Percentiles rank a stretch among this genome's conserved stretches.
phyloP scores from a whole-genome alignment of 2,888 invertebrate genomes.

The Dioctria rufipes region DNA sequence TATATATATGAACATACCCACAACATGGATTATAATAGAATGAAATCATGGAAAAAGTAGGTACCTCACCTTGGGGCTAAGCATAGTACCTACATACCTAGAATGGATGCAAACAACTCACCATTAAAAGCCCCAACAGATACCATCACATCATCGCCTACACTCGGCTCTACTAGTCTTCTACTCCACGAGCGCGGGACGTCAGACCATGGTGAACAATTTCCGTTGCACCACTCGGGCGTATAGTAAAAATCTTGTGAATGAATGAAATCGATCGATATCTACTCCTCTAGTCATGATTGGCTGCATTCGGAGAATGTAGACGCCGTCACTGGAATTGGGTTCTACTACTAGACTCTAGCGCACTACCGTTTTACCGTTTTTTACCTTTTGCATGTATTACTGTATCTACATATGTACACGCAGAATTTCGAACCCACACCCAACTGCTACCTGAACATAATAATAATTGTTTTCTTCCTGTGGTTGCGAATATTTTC shows the following conservation, averaged over 20 bases:
- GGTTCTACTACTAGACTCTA: too few relatives aligned
- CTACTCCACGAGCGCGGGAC: not conserved
- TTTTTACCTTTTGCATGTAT: too few relatives aligned
- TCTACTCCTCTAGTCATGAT: not conserved
- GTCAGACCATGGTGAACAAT: not conserved
- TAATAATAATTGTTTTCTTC: too few relatives aligned
- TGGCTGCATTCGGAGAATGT: slow-evolving; percentile 4
- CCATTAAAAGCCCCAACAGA: not conserved
- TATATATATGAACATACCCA: not conserved
- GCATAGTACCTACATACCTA: too few relatives aligned
- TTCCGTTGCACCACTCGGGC: slow-evolving; percentile 46
- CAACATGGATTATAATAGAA: not conserved
- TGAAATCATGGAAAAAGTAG: not conserved
- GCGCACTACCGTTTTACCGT: too few relatives aligned
- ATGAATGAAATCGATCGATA: slow-evolving; percentile 38
- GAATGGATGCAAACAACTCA: not conserved
- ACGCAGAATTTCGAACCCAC: too few relatives aligned
- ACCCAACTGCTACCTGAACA: too few relatives aligned
- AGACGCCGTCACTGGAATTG: not conserved
- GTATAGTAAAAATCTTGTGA: slow-evolving; percentile 42
- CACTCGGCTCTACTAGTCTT: not conserved
- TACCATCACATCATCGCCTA: not conserved
- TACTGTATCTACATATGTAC: too few relatives aligned
- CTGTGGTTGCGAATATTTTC: too few relatives aligned
- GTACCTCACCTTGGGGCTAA: not conserved